Evolutionary conservation across 2,888 invertebrate species (phyloP).

Genomic region (Drosophila borborema): DNA sequence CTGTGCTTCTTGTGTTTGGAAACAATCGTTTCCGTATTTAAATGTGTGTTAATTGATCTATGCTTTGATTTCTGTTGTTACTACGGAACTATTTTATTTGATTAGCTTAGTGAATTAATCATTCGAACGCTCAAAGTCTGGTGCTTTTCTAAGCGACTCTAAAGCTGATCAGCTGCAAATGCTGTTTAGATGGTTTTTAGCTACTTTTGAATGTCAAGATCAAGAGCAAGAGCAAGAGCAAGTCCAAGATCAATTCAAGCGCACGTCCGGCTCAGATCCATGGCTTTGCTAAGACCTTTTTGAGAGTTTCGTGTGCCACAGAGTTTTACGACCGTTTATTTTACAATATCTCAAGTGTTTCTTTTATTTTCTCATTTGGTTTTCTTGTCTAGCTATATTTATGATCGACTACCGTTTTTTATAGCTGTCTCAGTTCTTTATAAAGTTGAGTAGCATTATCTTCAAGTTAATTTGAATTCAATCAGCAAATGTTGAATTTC

Average conservation of each 20-base stretch:
- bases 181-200: conserved; percentile 18
- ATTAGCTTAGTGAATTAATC: conserved; percentile 52
- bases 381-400: conserved; percentile 53
- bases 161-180: conserved; percentile 33
- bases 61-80: conserved; percentile 23
- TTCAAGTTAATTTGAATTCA: conserved; percentile 47
- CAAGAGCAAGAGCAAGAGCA: conserved; percentile 71
- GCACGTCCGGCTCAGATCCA: conserved; percentile 35
- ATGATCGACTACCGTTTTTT: conserved; percentile 53
- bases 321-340: conserved; percentile 52
- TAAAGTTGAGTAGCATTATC: conserved; percentile 24
- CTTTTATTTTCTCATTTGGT: conserved; percentile 13
- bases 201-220: conserved; percentile 69
- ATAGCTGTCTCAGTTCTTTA: conserved; percentile 30
- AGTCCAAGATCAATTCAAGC: conserved; percentile 63
- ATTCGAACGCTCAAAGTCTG: conserved; percentile 18
- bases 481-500: conserved; percentile 24
- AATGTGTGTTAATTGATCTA: conserved; percentile 17
- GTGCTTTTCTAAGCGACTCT: conserved; percentile 24
- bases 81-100: conserved; percentile 37
- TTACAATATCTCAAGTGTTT: conserved; percentile 48
- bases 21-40: conserved; percentile 61
- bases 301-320: conserved; percentile 3
- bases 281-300: conserved; percentile 20
- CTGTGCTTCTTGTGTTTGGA: conserved; percentile 19